phyloP scores from a whole-genome alignment of 2,113 vertebrate genomes.

The Monarcha castaneiventris region DNA sequence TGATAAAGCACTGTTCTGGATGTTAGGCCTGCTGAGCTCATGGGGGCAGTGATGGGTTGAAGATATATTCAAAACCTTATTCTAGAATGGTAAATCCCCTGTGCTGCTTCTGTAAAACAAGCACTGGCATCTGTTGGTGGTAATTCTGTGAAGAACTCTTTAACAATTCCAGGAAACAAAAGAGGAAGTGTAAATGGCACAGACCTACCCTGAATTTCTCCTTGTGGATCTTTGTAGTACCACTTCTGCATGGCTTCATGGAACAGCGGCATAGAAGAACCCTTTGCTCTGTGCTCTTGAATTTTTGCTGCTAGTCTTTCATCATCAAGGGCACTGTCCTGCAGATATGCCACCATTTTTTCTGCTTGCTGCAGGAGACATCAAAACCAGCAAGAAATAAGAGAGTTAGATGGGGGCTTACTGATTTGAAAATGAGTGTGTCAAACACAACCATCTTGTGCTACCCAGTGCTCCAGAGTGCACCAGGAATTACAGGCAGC shows the following conservation, averaged over 20 bases:
- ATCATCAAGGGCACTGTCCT: conserved; percentile 91
- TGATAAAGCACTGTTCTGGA: background rate
- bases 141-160: background rate
- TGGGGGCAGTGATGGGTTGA: background rate
- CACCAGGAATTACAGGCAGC: background rate
- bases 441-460: background rate
- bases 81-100: background rate
- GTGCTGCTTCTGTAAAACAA: background rate
- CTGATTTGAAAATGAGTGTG: rapidly evolving
- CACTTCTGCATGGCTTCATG: conserved; percentile 97
- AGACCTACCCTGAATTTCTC: conserved; percentile 93
- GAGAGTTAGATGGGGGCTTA: background rate
- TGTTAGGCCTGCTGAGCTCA: background rate
- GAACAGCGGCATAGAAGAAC: conserved; percentile 80
- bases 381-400: background rate
- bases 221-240: conserved; percentile 99
- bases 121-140: background rate
- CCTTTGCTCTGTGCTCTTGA: conserved; percentile 85
- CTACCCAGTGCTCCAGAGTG: background rate
- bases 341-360: conserved; percentile 98
- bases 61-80: background rate
- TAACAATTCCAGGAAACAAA: conserved; percentile 17
- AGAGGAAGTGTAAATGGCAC: conserved; percentile 53
- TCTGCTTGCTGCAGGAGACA: conserved; percentile 87
- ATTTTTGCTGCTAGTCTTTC: conserved; percentile 86